Evolutionary conservation across 2,797 vertebrate genomes (phyloP).

Genomic region (Scyliorhinus canicula): DNA sequence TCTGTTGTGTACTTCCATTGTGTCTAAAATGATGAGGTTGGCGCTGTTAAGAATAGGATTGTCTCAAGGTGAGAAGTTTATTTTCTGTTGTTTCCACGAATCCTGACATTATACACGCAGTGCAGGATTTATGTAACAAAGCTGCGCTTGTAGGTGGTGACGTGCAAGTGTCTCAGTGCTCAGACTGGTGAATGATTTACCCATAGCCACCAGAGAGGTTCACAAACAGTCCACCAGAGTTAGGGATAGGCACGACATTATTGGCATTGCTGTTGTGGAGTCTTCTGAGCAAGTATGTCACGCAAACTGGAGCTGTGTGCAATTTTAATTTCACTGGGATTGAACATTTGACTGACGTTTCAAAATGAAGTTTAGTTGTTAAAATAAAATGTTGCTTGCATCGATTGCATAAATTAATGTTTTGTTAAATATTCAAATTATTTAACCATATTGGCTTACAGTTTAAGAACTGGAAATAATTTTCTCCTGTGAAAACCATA

Average conservation of each 20-base stretch:
- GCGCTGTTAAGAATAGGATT: neutral
- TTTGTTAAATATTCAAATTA: constrained; percentile 17
- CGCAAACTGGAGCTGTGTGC: neutral
- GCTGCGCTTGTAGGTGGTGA: neutral
- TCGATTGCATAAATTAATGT: neutral
- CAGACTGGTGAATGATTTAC: neutral
- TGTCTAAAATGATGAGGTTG: neutral
- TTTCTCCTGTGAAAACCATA: constrained; percentile 8
- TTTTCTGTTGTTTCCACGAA: neutral
- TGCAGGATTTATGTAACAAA: constrained; percentile 17
- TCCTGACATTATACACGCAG: constrained; percentile 14
- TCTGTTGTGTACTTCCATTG: neutral
- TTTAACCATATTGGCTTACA: neutral
- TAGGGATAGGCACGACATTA: neutral
- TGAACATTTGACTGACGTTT: too few relatives aligned
- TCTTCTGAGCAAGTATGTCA: neutral
- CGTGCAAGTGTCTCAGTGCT: constrained; percentile 27
- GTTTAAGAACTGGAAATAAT: constrained; percentile 23
- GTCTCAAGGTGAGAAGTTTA: neutral
- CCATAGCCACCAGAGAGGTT: neutral
- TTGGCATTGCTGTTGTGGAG: neutral
- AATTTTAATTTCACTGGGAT: neutral
- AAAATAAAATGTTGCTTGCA: constrained; percentile 19
- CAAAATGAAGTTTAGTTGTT: neutral
- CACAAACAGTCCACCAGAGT: constrained; percentile 20